Evolutionary conservation across 35 echinoderm and acorn worm genomes (phyloP), one percentile per base, ranked within the genome.

Genomic region (Nesometra sesokonis): DNA sequence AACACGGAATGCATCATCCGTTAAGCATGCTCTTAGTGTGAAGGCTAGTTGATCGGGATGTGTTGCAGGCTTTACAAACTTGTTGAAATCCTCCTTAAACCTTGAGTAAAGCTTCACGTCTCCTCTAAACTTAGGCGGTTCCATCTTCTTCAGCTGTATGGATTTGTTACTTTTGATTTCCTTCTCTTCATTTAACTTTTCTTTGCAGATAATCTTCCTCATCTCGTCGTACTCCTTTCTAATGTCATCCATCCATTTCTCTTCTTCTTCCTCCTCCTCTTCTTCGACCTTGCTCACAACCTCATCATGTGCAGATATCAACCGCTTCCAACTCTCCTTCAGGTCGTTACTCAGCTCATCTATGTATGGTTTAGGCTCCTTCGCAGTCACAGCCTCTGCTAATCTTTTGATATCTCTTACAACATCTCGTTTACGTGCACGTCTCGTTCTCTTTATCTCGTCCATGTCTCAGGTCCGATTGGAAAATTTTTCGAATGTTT

Each of bases 61-160:
- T 9, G 80, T 82, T 7, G 80, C 80, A 34, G 80, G 80, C 5
- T 82, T 82, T 7, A 82, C 80, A 82, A 82, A 82, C 35, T 82
- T 82, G 80, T 82, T 82, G 34, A 82, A 82, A 35, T 82, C 80
- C 30, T 82, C 80, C 34, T 82, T 82, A 35, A 82, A 82, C 23
- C 80, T 31, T 13, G 80, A 82, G 34, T 82, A 82, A 36, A 82
- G 80, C 34, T 82, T 82, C 80, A 82, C 80, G 34, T 82, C 32
- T 35, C 32, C 82, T 37, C 34, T 35, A 34, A 83, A 83, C 15
- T 36, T 37, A 36, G 31, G 82, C 29, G 29, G 1, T 37, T 83
- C 82, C 82, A 83, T 83, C 34, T 83, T 83, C 37, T 83, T 37
- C 82, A 83, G 37, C 34, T 83, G 82, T 30, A 83, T 30, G 31